Evolutionary conservation across 2,888 invertebrate genomes (phyloP).

Genomic region (Cerastoderma edule): DNA sequence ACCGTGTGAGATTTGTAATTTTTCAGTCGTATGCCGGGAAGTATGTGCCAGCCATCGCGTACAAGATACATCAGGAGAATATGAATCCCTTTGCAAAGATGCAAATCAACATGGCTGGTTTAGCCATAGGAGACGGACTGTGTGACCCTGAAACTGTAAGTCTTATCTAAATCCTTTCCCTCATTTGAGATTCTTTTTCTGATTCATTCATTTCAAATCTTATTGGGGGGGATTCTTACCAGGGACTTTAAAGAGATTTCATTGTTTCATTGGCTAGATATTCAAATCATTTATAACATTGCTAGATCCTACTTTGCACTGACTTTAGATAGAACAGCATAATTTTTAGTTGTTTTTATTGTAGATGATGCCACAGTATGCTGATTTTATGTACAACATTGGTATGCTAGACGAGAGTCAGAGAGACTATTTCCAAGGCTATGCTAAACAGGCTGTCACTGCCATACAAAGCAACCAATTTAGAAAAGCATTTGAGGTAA

Average conservation of each 20-base stretch:
- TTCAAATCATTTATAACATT: too few relatives aligned
- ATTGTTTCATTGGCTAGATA: too few relatives aligned
- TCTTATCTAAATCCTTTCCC: too few relatives aligned
- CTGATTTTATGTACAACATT: constrained; percentile 84
- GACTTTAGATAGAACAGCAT: too few relatives aligned
- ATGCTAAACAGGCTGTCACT: constrained; percentile 66
- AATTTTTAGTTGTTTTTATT: constrained; percentile 12
- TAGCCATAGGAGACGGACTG: constrained; percentile 82
- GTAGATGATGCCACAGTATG: constrained; percentile 83
- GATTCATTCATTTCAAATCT: too few relatives aligned
- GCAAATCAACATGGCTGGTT: constrained; percentile 77
- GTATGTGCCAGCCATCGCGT: constrained; percentile 89
- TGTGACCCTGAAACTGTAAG: constrained; percentile 81
- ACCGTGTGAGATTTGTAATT: neutral
- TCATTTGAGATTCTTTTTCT: too few relatives aligned
- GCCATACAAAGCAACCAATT: constrained; percentile 85
- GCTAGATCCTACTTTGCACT: too few relatives aligned
- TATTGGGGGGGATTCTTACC: too few relatives aligned
- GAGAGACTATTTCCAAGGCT: constrained; percentile 71
- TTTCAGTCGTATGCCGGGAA: constrained; percentile 86
- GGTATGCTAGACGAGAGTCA: constrained; percentile 77
- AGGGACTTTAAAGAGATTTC: too few relatives aligned
- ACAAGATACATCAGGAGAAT: constrained; percentile 78
- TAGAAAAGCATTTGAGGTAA: constrained; percentile 75
- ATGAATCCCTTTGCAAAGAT: constrained; percentile 66